A percentile compares a stretch with the other conserved stretches of the same genome.
Conservation (phyloP, 2,888 invertebrate genomes). For the Baccha elongata region DNA sequence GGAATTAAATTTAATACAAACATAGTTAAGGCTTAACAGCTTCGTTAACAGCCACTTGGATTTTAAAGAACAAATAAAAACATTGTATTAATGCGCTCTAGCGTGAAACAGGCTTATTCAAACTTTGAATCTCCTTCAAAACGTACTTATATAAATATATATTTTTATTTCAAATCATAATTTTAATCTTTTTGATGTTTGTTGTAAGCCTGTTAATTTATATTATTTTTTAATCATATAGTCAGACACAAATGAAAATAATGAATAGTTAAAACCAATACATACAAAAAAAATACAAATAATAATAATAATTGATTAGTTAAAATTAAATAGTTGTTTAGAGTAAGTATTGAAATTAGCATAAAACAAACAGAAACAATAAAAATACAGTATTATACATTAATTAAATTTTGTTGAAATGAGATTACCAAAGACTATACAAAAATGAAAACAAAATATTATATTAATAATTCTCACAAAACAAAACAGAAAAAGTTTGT, state of each 20-base stretch:
- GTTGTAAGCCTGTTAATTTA: slow-evolving; percentile 5
- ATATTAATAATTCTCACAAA: not conserved
- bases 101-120: slow-evolving; percentile 31
- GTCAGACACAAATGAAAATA: slow-evolving; percentile 16
- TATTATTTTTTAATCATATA: not conserved
- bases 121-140: slow-evolving; percentile 35
- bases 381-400: slow-evolving; percentile 46
- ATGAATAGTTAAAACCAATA: too few relatives aligned
- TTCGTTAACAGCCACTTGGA: too few relatives aligned
- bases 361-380: slow-evolving; percentile 13
- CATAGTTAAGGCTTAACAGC: too few relatives aligned
- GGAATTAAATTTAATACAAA: too few relatives aligned
- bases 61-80: not conserved
- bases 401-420: slow-evolving; percentile 40
- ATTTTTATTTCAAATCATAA: not conserved
- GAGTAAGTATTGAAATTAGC: slow-evolving; percentile 11
- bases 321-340: slow-evolving; percentile 27
- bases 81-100: slow-evolving; percentile 42
- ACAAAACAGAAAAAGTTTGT: slow-evolving; percentile 15
- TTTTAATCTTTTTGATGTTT: not conserved
- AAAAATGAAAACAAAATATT: slow-evolving; percentile 1
- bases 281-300: not conserved
- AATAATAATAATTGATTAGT: slow-evolving; percentile 21
- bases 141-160: slow-evolving; percentile 9
- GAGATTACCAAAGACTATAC: slow-evolving; percentile 20